Evolutionary conservation across 2,797 vertebrate genomes (phyloP), one percentile per base, ranked within the genome.

Genomic region (Brachyrhaphis roseni): DNA sequence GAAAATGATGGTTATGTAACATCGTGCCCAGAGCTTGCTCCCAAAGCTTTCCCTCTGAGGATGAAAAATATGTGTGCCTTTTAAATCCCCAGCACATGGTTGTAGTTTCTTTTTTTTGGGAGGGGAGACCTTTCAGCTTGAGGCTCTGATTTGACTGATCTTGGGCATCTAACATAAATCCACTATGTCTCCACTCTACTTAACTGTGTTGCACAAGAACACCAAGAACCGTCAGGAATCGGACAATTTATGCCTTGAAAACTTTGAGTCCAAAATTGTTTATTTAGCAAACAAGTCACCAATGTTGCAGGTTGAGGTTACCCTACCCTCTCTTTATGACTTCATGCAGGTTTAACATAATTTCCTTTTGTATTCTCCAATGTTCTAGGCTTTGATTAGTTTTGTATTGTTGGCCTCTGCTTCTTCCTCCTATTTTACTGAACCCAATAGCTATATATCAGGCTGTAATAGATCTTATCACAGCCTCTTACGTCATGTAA

Each of bases 31-130:
- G 16, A 81, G 87, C 85, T 77, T 36, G 66, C 78, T 86, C 81
- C 34, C 41, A 85, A 83, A 49, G 74, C 82, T 79, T 86, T 86
- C 75, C 41, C 82, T 84, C 75, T 71, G 68, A 84, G 87, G 90
- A 93, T 94, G 45, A 84, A 90, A 91, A 89, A 76, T 87, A 90
- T 89, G 84, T 90, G 87, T 82, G 78, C 75, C 78, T 81, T 90
- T 77, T 82, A 88, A 95, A 94, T 95, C 93, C 89, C 66, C 43
- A 76, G 89, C 95, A 95, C 91, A 94, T 95, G 93, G 91, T 86
- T 89, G 34, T 76, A 51, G 75, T 94, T 94, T 82, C 80, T 51
- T 23, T 68, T 68, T 68, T 66, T 23, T 20, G 26, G 34, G 26
- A 28, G 72, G 72, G 64, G 82, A 76, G 78, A 84, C 83, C 90